phyloP scores from a whole-genome alignment of 2,888 invertebrate genomes.

The Pachliopta kotzebuea region DNA sequence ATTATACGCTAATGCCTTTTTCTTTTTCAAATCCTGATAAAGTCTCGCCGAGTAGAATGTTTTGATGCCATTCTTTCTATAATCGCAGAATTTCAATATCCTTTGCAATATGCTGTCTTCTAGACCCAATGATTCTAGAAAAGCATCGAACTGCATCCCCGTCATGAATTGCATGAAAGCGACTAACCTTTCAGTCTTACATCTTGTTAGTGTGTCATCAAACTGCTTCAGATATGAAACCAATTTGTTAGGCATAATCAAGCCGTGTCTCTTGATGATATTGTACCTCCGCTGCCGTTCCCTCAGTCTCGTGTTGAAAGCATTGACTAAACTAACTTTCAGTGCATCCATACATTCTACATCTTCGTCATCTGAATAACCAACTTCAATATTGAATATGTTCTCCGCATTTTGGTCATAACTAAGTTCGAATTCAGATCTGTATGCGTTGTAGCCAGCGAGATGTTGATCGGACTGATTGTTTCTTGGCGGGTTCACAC shows the following conservation, averaged over 20 bases:
- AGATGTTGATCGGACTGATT: slow-evolving; percentile 75
- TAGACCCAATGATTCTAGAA: slow-evolving; percentile 88
- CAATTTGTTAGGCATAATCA: slow-evolving; percentile 87
- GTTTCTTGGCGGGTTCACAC: slow-evolving; percentile 88
- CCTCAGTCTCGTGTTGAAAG: slow-evolving; percentile 88
- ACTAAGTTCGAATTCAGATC: slow-evolving; percentile 92
- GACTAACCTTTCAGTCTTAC: slow-evolving; percentile 82
- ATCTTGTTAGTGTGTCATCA: slow-evolving; percentile 80
- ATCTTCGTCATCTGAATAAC: slow-evolving; percentile 69
- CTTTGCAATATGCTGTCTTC: slow-evolving; percentile 84
- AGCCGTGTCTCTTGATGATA: slow-evolving; percentile 88
- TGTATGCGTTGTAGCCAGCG: slow-evolving; percentile 91
- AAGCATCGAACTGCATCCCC: slow-evolving; percentile 86
- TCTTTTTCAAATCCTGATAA: slow-evolving; percentile 83
- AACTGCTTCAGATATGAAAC: slow-evolving; percentile 86
- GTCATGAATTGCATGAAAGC: slow-evolving; percentile 88
- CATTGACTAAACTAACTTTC: slow-evolving; percentile 84
- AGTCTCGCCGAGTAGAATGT: slow-evolving; percentile 82
- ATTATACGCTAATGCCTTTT: slow-evolving; percentile 79
- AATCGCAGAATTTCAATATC: slow-evolving; percentile 82
- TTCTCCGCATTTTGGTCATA: slow-evolving; percentile 91
- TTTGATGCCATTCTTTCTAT: slow-evolving; percentile 86
- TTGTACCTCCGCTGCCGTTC: slow-evolving; percentile 87
- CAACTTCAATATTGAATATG: slow-evolving; percentile 75
- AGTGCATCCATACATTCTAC: slow-evolving; percentile 82